Percentiles rank a stretch among this genome's conserved stretches.
Conservation (phyloP, 2,888 invertebrate genomes). For the Schizaphis graminum region DNA sequence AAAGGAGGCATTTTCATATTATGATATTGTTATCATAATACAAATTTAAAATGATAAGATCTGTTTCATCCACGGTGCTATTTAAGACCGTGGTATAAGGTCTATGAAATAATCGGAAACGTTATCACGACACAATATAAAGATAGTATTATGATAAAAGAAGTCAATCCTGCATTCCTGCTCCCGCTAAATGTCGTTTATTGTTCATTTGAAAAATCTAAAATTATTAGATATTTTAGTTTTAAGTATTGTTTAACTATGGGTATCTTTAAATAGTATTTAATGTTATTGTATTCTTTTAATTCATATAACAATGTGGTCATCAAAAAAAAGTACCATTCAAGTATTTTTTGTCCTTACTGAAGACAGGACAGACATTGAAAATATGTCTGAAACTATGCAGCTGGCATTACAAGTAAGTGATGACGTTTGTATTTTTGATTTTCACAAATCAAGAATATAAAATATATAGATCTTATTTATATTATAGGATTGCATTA, state of each 20-base stretch:
- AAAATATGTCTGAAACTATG: constrained; percentile 56
- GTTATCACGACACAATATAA: not conserved
- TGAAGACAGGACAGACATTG: not conserved
- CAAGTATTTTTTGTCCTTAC: constrained; percentile 45
- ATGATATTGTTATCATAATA: too few relatives aligned
- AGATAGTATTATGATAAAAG: not conserved
- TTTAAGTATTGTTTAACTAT: not conserved
- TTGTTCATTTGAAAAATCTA: not conserved
- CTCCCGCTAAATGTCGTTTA: constrained; percentile 6
- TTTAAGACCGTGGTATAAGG: too few relatives aligned
- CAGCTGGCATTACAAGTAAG: constrained; percentile 54
- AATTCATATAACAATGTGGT: constrained; percentile 31
- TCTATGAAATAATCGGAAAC: not conserved
- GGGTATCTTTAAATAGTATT: not conserved
- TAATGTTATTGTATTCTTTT: not conserved
- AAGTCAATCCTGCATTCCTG: not conserved
- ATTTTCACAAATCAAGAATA: not conserved
- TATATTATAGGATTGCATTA: constrained; percentile 74
- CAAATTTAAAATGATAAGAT: too few relatives aligned
- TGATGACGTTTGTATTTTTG: not conserved
- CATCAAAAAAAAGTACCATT: constrained; percentile 43
- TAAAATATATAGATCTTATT: constrained; percentile 49
- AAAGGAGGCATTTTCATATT: too few relatives aligned
- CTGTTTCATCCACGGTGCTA: too few relatives aligned
- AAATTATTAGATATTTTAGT: not conserved